Conservation (phyloP, 1,140 invertebrate species). For the Tigriopus japonicus region DNA sequence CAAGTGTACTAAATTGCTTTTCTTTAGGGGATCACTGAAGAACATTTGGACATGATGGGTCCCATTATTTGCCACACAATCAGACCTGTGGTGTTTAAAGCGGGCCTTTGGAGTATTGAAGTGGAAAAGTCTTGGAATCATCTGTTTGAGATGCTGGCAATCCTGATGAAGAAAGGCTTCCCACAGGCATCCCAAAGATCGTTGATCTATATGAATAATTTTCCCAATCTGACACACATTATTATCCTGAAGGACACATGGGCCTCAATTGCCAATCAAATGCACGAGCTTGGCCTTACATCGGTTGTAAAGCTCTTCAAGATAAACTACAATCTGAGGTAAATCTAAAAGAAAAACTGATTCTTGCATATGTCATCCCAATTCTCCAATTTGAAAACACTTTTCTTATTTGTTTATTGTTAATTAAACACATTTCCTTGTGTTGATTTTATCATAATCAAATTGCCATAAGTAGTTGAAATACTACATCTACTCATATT, state of each 20-base stretch:
- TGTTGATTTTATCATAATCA: too few species aligned
- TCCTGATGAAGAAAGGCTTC: conserved; percentile 1
- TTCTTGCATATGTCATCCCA: too few species aligned
- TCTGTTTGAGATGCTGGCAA: conserved; percentile 5
- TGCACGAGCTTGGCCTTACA: background rate
- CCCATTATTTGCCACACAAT: conserved; percentile 1
- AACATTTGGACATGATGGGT: background rate
- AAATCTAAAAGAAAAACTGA: too few species aligned
- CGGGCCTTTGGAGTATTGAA: conserved; percentile 1
- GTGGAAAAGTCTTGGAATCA: conserved; percentile 9
- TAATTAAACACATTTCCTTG: too few species aligned
- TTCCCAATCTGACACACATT: conserved; percentile 3
- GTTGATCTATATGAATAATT: background rate
- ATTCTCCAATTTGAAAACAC: too few species aligned
- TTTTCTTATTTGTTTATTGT: too few species aligned
- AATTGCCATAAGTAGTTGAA: too few species aligned
- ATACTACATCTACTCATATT: too few species aligned
- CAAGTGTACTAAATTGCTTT: background rate
- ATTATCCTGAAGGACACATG: conserved; percentile 3
- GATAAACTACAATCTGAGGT: background rate
- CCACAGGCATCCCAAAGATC: background rate
- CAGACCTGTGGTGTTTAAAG: conserved; percentile 4
- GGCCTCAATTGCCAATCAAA: background rate
- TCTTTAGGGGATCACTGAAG: background rate
- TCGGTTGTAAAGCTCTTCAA: background rate